Conservation (phyloP, 2,113 vertebrate species). For the Pogonocichla stellata region DNA sequence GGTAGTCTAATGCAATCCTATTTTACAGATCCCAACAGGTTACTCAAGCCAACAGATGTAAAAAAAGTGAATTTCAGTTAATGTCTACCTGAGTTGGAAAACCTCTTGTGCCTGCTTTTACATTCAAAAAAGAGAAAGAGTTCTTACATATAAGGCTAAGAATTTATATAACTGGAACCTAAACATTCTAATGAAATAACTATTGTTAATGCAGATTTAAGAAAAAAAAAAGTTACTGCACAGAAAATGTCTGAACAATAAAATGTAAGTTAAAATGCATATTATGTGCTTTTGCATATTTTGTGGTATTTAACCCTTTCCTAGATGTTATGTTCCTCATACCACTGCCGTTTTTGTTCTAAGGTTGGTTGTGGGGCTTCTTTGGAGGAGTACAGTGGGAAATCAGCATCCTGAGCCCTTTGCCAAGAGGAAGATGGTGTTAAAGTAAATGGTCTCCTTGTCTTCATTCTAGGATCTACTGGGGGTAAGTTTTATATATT, state of each 20-base stretch:
- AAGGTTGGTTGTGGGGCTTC: not conserved
- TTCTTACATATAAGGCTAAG: not conserved
- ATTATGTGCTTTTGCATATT: not conserved
- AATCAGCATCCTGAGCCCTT: not conserved
- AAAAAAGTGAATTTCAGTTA: not conserved
- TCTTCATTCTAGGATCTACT: not conserved
- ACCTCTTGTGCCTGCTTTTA: not conserved
- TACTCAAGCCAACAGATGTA: not conserved
- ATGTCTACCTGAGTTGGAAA: not conserved
- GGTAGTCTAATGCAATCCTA: not conserved
- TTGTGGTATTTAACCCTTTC: not conserved
- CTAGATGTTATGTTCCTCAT: not conserved
- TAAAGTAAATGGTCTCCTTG: not conserved
- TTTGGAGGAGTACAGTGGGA: not conserved
- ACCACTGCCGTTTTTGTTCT: not conserved
- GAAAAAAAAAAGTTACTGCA: not conserved
- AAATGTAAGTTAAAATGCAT: not conserved
- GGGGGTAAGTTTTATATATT: not conserved
- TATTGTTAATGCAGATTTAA: not conserved
- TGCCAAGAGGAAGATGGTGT: not conserved
- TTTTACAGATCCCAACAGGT: not conserved
- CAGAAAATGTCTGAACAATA: not conserved
- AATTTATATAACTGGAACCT: not conserved
- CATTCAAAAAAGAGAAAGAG: not conserved
- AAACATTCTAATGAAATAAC: not conserved